Conservation (phyloP, 2,888 invertebrate species). For the Hymenopus coronatus region DNA sequence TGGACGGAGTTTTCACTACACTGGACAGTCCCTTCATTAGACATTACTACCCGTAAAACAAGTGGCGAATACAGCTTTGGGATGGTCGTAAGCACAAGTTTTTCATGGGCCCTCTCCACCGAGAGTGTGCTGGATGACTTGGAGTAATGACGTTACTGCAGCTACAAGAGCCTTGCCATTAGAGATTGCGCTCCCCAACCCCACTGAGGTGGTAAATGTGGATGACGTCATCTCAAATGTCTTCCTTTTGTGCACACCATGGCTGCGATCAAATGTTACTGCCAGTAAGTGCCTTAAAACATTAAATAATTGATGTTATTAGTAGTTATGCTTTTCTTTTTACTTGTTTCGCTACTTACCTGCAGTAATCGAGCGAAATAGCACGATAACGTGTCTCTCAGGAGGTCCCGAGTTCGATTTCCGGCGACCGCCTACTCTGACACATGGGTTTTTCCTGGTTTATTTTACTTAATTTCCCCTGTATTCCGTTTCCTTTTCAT, state of each 20-base stretch:
- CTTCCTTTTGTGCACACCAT: background rate
- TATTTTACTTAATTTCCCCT: no score
- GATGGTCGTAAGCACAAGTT: background rate
- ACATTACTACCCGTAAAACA: background rate
- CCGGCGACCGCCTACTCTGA: no score
- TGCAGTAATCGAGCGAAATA: no score
- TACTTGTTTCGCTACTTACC: no score
- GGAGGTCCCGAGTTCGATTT: no score
- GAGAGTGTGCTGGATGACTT: background rate
- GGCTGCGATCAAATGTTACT: background rate
- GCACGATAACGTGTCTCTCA: no score
- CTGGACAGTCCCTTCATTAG: background rate
- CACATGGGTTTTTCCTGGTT: no score
- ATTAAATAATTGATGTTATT: no score
- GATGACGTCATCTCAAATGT: background rate
- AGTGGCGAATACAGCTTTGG: background rate
- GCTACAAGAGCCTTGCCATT: background rate
- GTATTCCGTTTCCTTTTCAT: no score
- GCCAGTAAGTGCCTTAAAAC: no score
- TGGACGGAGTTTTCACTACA: background rate
- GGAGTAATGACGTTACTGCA: background rate
- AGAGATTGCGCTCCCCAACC: background rate
- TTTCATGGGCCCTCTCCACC: background rate
- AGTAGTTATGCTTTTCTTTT: no score
- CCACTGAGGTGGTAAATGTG: background rate